phyloP scores from a whole-genome alignment of 2,113 vertebrate species.

The Ondatra zibethicus region DNA sequence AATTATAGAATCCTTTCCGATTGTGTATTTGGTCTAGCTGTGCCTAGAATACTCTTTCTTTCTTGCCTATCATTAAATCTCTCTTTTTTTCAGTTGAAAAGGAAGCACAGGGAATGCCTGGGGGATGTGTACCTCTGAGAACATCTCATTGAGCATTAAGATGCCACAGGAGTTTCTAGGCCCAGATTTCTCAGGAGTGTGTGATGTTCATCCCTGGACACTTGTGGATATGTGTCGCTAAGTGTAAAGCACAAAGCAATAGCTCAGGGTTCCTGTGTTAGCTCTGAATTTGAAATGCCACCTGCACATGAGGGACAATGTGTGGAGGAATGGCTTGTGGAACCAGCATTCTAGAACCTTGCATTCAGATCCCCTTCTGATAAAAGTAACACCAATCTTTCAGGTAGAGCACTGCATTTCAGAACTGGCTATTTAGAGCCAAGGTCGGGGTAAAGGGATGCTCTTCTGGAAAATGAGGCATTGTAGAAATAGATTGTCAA shows the following conservation, averaged over 20 bases:
- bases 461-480: not conserved
- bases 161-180: rapidly evolving
- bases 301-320: not conserved
- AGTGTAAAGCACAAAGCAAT: not conserved
- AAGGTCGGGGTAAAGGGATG: rapidly evolving
- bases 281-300: not conserved
- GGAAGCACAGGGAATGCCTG: rapidly evolving
- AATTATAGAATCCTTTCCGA: not conserved
- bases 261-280: too few species aligned
- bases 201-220: not conserved
- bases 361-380: too few species aligned
- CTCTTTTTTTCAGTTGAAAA: not conserved
- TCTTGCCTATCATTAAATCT: not conserved
- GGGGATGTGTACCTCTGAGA: not conserved
- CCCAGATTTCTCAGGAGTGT: not conserved
- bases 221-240: rapidly evolving
- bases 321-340: too few species aligned
- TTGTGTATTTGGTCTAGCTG: not conserved
- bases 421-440: not conserved
- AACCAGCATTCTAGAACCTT: not conserved
- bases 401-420: not conserved
- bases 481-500: too few species aligned
- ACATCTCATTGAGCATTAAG: not conserved
- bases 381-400: not conserved
- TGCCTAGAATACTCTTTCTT: not conserved